phyloP scores from a whole-genome alignment of 1,140 invertebrate species.

The Pseudachorutes palmiensis region DNA sequence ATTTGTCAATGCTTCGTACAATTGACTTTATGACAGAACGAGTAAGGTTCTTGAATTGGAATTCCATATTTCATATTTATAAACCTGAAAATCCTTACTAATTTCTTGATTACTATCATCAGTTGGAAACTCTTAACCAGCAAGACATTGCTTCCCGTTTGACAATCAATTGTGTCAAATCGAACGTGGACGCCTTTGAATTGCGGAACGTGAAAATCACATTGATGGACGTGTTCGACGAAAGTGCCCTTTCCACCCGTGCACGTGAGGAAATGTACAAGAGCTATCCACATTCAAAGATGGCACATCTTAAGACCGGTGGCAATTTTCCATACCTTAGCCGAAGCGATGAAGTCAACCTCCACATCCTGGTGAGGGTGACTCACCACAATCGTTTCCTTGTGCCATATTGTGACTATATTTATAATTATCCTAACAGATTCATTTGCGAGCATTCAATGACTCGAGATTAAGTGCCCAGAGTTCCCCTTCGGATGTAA shows the following conservation, averaged over 20 bases:
- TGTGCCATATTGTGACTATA: not conserved
- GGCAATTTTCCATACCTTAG: constrained; percentile 89
- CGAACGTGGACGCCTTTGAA: constrained; percentile 70
- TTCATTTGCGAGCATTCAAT: not conserved
- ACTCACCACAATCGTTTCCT: too few relatives aligned
- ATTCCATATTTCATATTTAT: not conserved
- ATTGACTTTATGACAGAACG: constrained; percentile 87
- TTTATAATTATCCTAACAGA: not conserved
- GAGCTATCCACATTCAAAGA: constrained; percentile 76
- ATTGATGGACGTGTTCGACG: constrained; percentile 84
- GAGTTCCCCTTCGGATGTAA: too few relatives aligned
- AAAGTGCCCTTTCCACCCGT: constrained; percentile 51
- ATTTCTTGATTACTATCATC: not conserved
- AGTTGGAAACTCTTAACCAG: constrained; percentile 75
- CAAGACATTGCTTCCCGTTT: constrained; percentile 74
- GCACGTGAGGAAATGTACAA: constrained; percentile 51
- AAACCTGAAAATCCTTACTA: not conserved
- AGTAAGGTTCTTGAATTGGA: constrained; percentile 48
- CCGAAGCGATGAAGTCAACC: constrained; percentile 78
- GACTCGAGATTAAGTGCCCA: not conserved
- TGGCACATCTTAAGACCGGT: constrained; percentile 80
- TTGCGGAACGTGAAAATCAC: constrained; percentile 62
- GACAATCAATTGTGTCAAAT: constrained; percentile 75
- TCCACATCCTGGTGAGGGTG: constrained; percentile 78
- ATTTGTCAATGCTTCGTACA: constrained; percentile 68